Conservation (phyloP, 2,797 vertebrate genomes). For the Rousettus madagascariensis region DNA sequence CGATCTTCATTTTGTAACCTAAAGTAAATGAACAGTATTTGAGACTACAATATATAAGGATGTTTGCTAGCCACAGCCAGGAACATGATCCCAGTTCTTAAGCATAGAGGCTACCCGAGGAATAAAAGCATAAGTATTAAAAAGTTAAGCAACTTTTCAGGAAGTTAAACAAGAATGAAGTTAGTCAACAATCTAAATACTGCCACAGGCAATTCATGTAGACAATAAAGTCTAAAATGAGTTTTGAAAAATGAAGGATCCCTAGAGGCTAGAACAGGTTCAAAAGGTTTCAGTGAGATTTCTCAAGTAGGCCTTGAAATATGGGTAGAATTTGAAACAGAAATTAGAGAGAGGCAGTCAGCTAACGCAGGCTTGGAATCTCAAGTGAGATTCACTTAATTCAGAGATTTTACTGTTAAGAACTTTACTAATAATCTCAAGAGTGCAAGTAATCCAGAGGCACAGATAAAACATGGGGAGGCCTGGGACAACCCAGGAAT, state of each 20-base stretch:
- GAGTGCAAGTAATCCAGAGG: neutral
- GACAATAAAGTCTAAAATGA: neutral
- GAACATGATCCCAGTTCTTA: neutral
- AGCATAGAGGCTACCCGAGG: neutral
- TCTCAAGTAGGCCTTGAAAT: neutral
- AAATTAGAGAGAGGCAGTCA: neutral
- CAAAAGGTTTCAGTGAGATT: neutral
- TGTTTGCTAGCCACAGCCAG: neutral
- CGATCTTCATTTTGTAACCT: constrained; percentile 8
- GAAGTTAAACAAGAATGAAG: constrained; percentile 7
- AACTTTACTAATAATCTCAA: constrained; percentile 3
- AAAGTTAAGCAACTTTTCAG: constrained; percentile 38
- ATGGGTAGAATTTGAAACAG: neutral
- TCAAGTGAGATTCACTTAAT: neutral
- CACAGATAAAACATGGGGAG: neutral
- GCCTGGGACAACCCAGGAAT: neutral
- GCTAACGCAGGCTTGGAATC: neutral
- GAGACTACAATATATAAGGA: neutral
- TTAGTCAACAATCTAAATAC: neutral
- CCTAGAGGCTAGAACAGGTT: neutral
- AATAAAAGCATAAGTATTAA: neutral
- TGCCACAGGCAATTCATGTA: neutral
- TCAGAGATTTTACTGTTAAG: neutral
- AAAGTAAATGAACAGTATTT: constrained; percentile 22
- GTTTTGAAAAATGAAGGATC: neutral